These are phyloP conservation scores for Chrysomallon squamiferum DNA, from an alignment of 1,140 invertebrate species.

Conservation along the genomic window DNA sequence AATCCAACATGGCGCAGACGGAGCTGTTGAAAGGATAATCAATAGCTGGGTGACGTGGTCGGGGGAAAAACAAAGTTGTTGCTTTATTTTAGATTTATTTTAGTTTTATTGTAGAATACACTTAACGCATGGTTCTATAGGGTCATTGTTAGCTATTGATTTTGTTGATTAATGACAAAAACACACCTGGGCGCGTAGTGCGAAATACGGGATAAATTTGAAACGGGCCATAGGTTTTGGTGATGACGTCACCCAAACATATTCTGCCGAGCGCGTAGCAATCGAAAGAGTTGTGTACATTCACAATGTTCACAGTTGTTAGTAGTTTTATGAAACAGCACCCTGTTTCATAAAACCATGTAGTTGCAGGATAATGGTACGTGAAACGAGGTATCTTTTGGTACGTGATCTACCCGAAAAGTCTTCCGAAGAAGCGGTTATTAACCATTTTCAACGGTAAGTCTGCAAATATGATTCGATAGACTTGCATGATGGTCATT, in stretches of 20 bases:
- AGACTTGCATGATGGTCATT: background rate
- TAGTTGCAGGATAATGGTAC: constrained; percentile 79
- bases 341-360: constrained; percentile 47
- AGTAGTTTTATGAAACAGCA: constrained; percentile 3
- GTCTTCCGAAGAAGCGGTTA: constrained; percentile 92
- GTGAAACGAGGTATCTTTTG: constrained; percentile 99
- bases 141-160: no score
- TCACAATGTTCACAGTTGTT: constrained; percentile 14
- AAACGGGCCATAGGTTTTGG: no score
- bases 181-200: no score
- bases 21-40: no score
- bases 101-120: no score
- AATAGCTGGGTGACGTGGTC: no score
- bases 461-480: constrained; percentile 38
- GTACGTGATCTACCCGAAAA: constrained; percentile 99
- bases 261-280: constrained; percentile 17
- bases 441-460: constrained; percentile 98
- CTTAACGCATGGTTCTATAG: no score
- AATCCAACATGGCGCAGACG: no score
- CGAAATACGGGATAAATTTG: no score
- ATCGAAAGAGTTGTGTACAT: constrained; percentile 32
- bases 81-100: no score
- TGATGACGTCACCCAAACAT: constrained; percentile 31
- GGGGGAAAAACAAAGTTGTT: no score
- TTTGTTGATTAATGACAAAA: no score